Percentiles rank a stretch among this genome's conserved stretches.
Conservation (phyloP, 1,140 invertebrate species). For the Drosophila sturtevanti region DNA sequence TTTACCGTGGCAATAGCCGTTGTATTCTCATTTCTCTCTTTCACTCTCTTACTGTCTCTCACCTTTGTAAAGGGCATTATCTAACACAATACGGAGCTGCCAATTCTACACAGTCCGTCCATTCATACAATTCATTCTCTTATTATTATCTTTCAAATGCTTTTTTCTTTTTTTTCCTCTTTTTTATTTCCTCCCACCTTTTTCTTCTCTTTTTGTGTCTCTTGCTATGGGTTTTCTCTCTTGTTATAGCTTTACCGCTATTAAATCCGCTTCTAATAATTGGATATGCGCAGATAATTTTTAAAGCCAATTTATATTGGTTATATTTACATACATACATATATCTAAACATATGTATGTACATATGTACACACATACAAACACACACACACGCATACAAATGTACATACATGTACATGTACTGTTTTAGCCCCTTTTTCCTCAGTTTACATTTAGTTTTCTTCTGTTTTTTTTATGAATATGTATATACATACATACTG, state of each 20-base stretch:
- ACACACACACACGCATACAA: too few species aligned
- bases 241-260: slow-evolving; percentile 45
- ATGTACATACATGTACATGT: too few species aligned
- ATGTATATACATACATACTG: too few species aligned
- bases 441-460: background rate
- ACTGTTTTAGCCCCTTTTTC: too few species aligned
- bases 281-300: slow-evolving; percentile 57
- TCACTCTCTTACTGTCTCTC: background rate
- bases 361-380: background rate
- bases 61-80: slow-evolving; percentile 18
- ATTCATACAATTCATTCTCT: slow-evolving; percentile 9
- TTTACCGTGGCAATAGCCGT: slow-evolving; percentile 48
- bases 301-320: slow-evolving; percentile 62
- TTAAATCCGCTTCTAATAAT: slow-evolving; percentile 37
- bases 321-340: slow-evolving; percentile 15
- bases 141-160: background rate
- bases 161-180: background rate
- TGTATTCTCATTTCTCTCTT: slow-evolving; percentile 7
- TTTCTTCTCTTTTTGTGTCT: background rate
- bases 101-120: background rate
- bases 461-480: background rate
- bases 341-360: too few species aligned
- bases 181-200: background rate
- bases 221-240: background rate
- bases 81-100: slow-evolving; percentile 2